phyloP scores from a whole-genome alignment of 2,797 vertebrate genomes.

The Aldrovandia affinis region DNA sequence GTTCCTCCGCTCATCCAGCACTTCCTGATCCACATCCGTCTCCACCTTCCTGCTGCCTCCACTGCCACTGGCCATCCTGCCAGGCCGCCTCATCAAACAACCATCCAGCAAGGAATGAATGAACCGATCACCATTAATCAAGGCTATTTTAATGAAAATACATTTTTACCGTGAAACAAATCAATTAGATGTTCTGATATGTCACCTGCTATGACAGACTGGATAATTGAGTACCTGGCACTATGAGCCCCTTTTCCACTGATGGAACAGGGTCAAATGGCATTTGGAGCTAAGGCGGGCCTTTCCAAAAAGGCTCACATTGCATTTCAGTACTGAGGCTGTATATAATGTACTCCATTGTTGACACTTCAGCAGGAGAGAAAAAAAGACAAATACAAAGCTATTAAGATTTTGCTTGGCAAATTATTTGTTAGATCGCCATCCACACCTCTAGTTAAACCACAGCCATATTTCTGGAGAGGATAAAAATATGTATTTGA shows the following conservation, averaged over 20 bases:
- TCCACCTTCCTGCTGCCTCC: neutral
- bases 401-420: neutral
- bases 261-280: conserved; percentile 1
- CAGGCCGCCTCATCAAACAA: neutral
- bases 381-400: neutral
- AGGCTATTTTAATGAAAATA: neutral
- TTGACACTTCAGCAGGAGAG: neutral
- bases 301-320: neutral
- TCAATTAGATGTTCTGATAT: neutral
- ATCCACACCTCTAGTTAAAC: too few relatives aligned
- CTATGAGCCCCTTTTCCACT: neutral
- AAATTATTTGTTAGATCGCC: too few relatives aligned
- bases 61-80: neutral
- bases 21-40: conserved; percentile 4
- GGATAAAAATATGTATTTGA: too few relatives aligned
- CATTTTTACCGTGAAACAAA: neutral
- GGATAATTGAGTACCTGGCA: neutral
- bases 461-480: too few relatives aligned
- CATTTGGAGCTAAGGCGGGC: neutral
- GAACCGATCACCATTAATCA: neutral
- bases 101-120: neutral
- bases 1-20: neutral
- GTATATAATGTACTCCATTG: neutral
- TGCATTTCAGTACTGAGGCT: neutral
- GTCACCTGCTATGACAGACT: neutral